Conservation (phyloP, 2,113 vertebrate genomes). For the Garra rufa region DNA sequence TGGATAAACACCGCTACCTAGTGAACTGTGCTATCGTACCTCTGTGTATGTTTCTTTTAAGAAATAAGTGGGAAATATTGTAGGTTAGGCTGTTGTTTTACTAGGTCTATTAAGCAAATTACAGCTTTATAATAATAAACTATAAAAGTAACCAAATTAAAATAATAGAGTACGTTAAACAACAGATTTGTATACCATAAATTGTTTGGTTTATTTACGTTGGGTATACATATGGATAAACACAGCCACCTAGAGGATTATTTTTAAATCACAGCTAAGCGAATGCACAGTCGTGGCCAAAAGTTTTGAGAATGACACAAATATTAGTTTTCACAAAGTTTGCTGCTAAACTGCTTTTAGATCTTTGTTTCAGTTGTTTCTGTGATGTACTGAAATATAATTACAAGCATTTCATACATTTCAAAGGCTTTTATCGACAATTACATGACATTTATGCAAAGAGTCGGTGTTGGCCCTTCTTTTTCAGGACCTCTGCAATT, state of each 20-base stretch:
- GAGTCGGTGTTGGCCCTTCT: too few relatives aligned
- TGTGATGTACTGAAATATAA: too few relatives aligned
- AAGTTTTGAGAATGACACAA: too few relatives aligned
- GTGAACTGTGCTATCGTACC: neutral
- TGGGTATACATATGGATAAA: neutral
- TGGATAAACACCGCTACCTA: neutral
- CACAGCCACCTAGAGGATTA: too few relatives aligned
- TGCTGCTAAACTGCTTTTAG: too few relatives aligned
- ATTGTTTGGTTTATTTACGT: neutral
- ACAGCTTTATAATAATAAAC: neutral
- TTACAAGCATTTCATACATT: too few relatives aligned
- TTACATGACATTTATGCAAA: too few relatives aligned
- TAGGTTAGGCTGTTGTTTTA: neutral
- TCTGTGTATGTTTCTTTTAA: neutral
- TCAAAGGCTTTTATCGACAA: too few relatives aligned
- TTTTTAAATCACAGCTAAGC: neutral
- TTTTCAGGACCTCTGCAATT: too few relatives aligned
- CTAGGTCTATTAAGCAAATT: neutral
- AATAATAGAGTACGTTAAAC: neutral
- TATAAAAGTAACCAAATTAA: neutral
- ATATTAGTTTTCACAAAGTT: too few relatives aligned
- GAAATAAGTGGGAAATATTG: neutral
- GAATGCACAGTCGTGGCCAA: neutral
- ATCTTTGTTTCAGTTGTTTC: too few relatives aligned
- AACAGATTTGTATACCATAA: neutral